These are phyloP conservation scores for Cynopterus brachyotis DNA, from an alignment of 2,113 vertebrate species.

Conservation along the genomic window DNA sequence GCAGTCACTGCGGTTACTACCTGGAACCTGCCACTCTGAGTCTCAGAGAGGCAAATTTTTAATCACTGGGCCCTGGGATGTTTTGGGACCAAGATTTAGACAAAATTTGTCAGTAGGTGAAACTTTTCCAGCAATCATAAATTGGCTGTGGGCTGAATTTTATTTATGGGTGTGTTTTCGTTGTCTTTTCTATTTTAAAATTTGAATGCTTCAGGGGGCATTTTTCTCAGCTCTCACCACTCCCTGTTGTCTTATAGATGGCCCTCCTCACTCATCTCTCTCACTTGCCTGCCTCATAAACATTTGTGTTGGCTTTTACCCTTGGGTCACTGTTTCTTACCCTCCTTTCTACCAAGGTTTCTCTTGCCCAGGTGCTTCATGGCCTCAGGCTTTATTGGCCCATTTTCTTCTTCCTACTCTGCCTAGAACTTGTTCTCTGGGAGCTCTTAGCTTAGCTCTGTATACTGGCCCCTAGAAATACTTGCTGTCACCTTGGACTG, in stretches of 20 bases:
- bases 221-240: conserved; percentile 6
- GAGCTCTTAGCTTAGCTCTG: not conserved
- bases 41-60: not conserved
- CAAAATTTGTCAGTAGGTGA: conserved; percentile 34
- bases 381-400: not conserved
- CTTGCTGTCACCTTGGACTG: not conserved
- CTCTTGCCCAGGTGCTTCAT: not conserved
- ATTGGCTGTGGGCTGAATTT: conserved; percentile 23
- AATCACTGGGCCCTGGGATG: not conserved
- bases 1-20: not conserved
- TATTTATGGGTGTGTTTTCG: conserved; percentile 42
- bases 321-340: not conserved
- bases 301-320: not conserved
- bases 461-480: not conserved
- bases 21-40: not conserved
- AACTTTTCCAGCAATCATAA: conserved; percentile 29
- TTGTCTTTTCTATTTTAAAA: conserved; percentile 48
- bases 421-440: not conserved
- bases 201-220: not conserved
- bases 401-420: not conserved
- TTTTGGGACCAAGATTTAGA: not conserved
- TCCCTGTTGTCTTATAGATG: not conserved
- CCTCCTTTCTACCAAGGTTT: not conserved
- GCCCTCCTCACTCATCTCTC: not conserved
- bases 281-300: not conserved